Evolutionary conservation across 30 jellyfish, hydroid and myxozoan genomes (phyloP), one percentile per base, ranked within the genome.

Genomic region (Cassiopea xamachana): DNA sequence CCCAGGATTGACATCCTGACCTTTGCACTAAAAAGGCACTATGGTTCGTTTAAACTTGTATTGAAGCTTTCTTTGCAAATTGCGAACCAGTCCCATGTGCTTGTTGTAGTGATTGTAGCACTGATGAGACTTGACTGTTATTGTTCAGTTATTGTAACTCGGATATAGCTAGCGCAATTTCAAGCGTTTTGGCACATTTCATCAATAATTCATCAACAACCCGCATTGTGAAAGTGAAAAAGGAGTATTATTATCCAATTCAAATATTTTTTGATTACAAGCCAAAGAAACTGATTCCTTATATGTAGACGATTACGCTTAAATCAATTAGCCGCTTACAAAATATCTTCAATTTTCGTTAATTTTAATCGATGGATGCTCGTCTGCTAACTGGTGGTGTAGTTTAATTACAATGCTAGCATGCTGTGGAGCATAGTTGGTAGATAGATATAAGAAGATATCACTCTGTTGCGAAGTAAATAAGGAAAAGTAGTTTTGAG

Each of bases 101-200:
- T 55, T 55, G 64, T 10, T 3, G 7, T 10, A 3, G 12, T 55
- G 64, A 6, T 55, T 55, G 64, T 10, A 55, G 7, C 10, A 55
- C 64, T 55, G 64, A 55, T 55, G 64, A 55, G 64, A 6, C 64
- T 3, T 6, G 64, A 55, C 64, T 55, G 64, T 55, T 10, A 55
- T 6, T 55, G 12, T 55, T 55, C 12, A 55, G 64, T 3, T 10
- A 55, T 55, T 55, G 64, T 10, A 27, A 27, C 39, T 27, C 39
- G 39, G 39, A 27, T 27, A 27, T 10, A 55, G 64, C 12, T 55
- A 3, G 64, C 64, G 64, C 64, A 55, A 55, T 3, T 55, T 27
- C 39, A 27, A 27, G 39, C 10, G 12, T 55, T 55, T 55, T 55
- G 64, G 50, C 87, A 78, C 87, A 78, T 78, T 59, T 78, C 87